Evolutionary conservation across 2,113 vertebrate genomes (phyloP).

Genomic region (Calyptommatus sinebrachiatus): DNA sequence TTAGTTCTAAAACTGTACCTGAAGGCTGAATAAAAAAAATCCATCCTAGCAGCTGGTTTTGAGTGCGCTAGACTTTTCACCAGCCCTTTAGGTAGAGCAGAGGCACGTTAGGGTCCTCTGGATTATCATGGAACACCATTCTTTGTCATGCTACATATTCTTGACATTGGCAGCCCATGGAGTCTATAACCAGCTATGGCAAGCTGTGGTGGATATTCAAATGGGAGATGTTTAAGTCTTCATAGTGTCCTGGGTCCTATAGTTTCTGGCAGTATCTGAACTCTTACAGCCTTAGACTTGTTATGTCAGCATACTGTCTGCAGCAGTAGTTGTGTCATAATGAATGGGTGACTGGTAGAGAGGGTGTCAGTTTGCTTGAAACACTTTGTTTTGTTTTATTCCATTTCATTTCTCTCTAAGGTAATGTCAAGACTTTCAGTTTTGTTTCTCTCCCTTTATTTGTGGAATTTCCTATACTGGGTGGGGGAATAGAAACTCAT

Average conservation of each 20-base stretch:
- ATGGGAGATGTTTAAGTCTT: constrained; percentile 4
- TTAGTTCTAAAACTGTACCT: constrained; percentile 27
- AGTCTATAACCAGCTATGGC: constrained; percentile 11
- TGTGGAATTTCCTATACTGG: background rate
- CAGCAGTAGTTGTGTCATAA: constrained; percentile 16
- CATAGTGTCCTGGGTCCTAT: constrained; percentile 6
- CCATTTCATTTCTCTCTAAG: background rate
- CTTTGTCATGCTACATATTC: constrained; percentile 29
- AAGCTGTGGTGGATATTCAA: background rate
- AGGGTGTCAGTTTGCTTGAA: background rate
- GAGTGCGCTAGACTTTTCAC: constrained; percentile 15
- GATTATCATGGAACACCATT: constrained; percentile 25
- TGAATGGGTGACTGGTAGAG: background rate
- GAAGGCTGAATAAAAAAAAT: constrained; percentile 28
- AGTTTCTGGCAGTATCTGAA: constrained; percentile 6
- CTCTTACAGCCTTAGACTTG: background rate
- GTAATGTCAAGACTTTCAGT: background rate
- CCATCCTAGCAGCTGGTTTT: constrained; percentile 12
- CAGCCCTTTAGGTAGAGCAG: constrained; percentile 19
- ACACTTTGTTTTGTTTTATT: background rate
- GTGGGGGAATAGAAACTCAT: background rate
- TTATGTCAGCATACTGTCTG: constrained; percentile 18
- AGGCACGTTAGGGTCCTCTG: constrained; percentile 18
- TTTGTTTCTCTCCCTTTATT: constrained; percentile 1
- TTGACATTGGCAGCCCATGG: constrained; percentile 8